A percentile compares a stretch with the other conserved stretches of the same genome.
phyloP scores from a whole-genome alignment of 2,888 invertebrate genomes.

The Eristalis pertinax region DNA sequence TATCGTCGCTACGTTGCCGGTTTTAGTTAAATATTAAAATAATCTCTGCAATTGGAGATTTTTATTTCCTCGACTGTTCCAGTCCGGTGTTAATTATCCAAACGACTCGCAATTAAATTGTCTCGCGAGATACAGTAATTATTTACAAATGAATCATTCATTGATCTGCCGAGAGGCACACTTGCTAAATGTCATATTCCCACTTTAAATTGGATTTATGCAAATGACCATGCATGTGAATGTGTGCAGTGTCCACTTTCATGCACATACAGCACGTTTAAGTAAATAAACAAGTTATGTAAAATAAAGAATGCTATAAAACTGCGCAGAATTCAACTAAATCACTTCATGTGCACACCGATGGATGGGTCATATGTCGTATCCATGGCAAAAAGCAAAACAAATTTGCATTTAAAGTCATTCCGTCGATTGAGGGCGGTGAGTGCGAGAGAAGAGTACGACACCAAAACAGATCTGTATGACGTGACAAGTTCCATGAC shows the following conservation, averaged over 20 bases:
- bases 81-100: not conserved
- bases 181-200: not conserved
- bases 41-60: not conserved
- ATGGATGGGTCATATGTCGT: not conserved
- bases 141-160: not conserved
- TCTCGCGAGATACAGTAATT: not conserved
- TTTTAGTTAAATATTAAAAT: not conserved
- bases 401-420: slow-evolving; percentile 2
- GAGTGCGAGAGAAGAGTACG: not conserved
- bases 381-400: not conserved
- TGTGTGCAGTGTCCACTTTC: not conserved
- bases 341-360: not conserved
- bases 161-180: not conserved
- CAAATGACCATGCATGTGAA: not conserved
- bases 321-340: slow-evolving; percentile 31
- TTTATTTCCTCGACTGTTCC: not conserved
- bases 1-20: not conserved
- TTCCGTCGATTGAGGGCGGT: not conserved
- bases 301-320: not conserved
- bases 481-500: slow-evolving; percentile 8
- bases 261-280: not conserved
- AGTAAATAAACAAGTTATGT: not conserved
- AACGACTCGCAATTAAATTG: not conserved
- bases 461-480: not conserved
- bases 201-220: not conserved